Percentiles rank a stretch among this genome's conserved stretches.
Conservation (phyloP, 2,888 invertebrate species). For the Mythimna impura region DNA sequence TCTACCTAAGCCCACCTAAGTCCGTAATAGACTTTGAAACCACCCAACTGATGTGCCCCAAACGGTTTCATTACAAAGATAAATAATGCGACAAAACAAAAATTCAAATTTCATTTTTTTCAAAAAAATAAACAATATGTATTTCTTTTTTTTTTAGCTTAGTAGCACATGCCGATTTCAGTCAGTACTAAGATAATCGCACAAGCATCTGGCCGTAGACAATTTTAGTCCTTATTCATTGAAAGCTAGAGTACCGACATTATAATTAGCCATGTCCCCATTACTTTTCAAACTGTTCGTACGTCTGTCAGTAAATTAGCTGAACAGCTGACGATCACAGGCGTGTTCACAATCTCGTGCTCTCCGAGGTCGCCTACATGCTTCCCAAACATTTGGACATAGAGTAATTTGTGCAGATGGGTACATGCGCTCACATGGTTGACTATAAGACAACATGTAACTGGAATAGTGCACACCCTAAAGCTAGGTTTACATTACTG, state of each 20-base stretch:
- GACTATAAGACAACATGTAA: too few species aligned
- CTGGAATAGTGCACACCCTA: too few species aligned
- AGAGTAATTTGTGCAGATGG: constrained; percentile 43
- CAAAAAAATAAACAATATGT: too few species aligned
- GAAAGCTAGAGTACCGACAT: neutral
- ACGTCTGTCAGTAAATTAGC: constrained; percentile 23
- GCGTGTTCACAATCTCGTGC: constrained; percentile 47
- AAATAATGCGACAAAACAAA: too few species aligned
- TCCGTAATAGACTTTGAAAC: too few species aligned
- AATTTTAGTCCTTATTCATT: neutral
- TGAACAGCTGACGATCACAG: constrained; percentile 50
- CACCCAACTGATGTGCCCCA: too few species aligned
- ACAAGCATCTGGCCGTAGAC: neutral
- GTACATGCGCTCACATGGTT: neutral
- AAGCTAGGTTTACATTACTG: too few species aligned
- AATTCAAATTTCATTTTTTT: too few species aligned
- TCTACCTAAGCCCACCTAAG: too few species aligned
- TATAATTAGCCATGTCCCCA: constrained; percentile 14
- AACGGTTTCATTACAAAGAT: too few species aligned
- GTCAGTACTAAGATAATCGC: neutral
- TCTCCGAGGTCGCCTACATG: constrained; percentile 59
- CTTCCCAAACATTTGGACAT: constrained; percentile 47
- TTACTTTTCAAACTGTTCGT: constrained; percentile 15
- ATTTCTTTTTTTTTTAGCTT: too few species aligned
- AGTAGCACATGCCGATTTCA: too few species aligned